Percentiles rank a stretch among this genome's conserved stretches.
phyloP scores from a whole-genome alignment of 2,888 invertebrate genomes.

The Hyles lineata region DNA sequence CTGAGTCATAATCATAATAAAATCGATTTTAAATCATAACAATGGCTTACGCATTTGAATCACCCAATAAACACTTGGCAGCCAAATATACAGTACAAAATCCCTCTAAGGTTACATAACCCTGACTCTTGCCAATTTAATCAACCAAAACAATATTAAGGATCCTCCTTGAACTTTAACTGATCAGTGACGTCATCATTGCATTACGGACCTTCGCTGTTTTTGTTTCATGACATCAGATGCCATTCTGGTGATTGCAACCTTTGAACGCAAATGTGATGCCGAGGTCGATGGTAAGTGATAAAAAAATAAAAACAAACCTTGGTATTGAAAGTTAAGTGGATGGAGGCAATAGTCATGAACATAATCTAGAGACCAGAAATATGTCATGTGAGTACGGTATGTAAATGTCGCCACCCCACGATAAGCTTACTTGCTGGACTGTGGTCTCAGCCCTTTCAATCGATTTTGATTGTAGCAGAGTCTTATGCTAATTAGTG shows the following conservation, averaged over 20 bases:
- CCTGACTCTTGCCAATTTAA: not conserved
- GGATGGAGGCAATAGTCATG: too few species aligned
- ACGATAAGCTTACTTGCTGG: too few species aligned
- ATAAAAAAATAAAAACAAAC: not conserved
- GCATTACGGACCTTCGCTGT: slow-evolving; percentile 16
- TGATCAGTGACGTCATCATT: slow-evolving; percentile 17
- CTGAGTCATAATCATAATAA: too few species aligned
- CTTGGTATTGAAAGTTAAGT: not conserved
- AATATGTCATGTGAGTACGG: too few species aligned
- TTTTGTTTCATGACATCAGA: slow-evolving; percentile 34
- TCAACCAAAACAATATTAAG: not conserved
- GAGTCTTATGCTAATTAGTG: too few species aligned
- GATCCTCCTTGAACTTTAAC: slow-evolving; percentile 16
- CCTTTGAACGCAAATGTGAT: slow-evolving; percentile 25
- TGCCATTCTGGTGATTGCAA: slow-evolving; percentile 39
- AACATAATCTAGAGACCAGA: too few species aligned
- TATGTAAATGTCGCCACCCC: too few species aligned
- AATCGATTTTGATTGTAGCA: too few species aligned
- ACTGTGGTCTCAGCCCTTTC: too few species aligned
- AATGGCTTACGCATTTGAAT: too few species aligned
- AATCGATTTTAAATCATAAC: too few species aligned
- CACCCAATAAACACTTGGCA: too few species aligned
- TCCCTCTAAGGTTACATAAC: not conserved
- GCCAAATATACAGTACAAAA: not conserved
- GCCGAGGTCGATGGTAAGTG: not conserved